These are phyloP conservation scores for Cettia cetti DNA, from an alignment of 2,113 vertebrate species.

Conservation along the genomic window DNA sequence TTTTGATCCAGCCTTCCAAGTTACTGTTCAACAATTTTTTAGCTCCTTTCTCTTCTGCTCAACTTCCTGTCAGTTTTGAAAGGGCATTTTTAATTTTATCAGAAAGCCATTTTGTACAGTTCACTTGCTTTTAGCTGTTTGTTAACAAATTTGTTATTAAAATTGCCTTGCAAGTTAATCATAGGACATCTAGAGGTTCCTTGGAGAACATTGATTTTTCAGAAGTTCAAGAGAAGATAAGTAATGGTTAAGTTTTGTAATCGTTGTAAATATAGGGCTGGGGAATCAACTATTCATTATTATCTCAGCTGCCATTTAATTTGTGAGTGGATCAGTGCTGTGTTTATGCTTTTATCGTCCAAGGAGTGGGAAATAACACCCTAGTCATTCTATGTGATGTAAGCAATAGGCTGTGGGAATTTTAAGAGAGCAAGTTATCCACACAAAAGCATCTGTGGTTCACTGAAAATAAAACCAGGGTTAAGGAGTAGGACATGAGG, in stretches of 20 bases:
- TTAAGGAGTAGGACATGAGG: neutral
- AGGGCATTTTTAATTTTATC: neutral
- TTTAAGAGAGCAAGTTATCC: neutral
- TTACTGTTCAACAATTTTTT: neutral
- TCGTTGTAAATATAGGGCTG: neutral
- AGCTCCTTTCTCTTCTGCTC: neutral
- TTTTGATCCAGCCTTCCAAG: neutral
- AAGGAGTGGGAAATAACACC: neutral
- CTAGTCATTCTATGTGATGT: fast-evolving
- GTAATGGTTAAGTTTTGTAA: neutral
- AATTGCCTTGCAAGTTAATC: neutral
- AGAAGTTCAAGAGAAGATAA: neutral
- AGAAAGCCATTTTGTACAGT: neutral
- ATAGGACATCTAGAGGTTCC: neutral
- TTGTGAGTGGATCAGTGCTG: neutral
- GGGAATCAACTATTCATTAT: neutral
- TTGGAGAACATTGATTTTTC: neutral
- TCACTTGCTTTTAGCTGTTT: neutral
- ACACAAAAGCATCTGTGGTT: neutral
- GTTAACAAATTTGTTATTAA: neutral
- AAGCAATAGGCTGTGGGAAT: neutral
- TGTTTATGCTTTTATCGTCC: neutral
- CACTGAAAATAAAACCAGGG: neutral
- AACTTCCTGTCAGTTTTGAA: neutral
- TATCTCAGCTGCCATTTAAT: neutral